Conservation (phyloP, 1,140 invertebrate species). For the Drosophila nasuta region DNA sequence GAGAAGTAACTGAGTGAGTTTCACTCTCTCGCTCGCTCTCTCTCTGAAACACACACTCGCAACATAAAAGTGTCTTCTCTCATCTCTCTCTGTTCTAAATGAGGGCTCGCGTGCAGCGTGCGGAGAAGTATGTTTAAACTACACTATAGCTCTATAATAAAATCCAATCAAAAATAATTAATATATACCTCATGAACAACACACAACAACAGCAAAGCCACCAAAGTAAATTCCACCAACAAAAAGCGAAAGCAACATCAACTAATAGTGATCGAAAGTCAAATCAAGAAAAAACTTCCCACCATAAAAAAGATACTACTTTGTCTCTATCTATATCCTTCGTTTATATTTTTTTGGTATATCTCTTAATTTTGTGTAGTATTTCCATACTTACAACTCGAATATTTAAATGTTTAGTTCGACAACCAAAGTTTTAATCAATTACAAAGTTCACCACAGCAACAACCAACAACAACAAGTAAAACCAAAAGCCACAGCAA, state of each 20-base stretch:
- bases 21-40: slow-evolving; percentile 35
- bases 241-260: slow-evolving; percentile 9
- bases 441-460: slow-evolving; percentile 26
- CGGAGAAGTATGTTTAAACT: slow-evolving; percentile 83
- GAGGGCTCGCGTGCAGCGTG: slow-evolving; percentile 84
- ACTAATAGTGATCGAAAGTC: slow-evolving; percentile 31
- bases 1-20: slow-evolving; percentile 63
- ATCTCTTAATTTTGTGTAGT: slow-evolving; percentile 46
- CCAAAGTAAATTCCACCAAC: slow-evolving; percentile 30
- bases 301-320: slow-evolving; percentile 27
- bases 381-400: slow-evolving; percentile 32
- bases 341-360: slow-evolving; percentile 13
- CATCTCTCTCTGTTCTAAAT: slow-evolving; percentile 62
- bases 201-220: slow-evolving; percentile 49
- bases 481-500: slow-evolving; percentile 13
- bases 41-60: slow-evolving; percentile 5
- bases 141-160: slow-evolving; percentile 63
- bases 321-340: slow-evolving; percentile 37
- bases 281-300: background rate
- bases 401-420: slow-evolving; percentile 38
- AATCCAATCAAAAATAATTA: slow-evolving; percentile 38
- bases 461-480: slow-evolving; percentile 26
- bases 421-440: slow-evolving; percentile 25
- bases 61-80: slow-evolving; percentile 35
- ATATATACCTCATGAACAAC: slow-evolving; percentile 40